Evolutionary conservation across 2,797 vertebrate species (phyloP).

Genomic region (Momotus momota): DNA sequence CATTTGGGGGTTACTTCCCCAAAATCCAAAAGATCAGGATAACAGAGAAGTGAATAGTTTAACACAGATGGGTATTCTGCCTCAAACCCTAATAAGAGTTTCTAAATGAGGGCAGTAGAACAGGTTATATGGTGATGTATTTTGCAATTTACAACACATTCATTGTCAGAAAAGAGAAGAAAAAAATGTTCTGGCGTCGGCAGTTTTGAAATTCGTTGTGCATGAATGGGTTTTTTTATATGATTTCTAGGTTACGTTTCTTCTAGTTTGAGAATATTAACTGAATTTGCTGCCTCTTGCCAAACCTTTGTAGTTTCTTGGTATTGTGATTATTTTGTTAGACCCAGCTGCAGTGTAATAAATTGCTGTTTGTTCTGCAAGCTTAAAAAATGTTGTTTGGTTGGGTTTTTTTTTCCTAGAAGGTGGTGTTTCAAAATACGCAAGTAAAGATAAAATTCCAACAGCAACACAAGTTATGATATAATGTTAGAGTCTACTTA

Average conservation of each 20-base stretch:
- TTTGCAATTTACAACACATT: neutral
- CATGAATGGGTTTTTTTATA: neutral
- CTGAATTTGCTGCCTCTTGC: neutral
- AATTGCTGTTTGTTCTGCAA: neutral
- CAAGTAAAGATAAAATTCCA: neutral
- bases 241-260: neutral
- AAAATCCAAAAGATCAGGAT: neutral
- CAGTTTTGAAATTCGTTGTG: neutral
- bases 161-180: neutral
- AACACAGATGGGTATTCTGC: neutral
- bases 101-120: neutral
- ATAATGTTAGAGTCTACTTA: neutral
- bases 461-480: neutral
- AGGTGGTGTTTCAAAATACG: neutral
- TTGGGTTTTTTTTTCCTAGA: neutral
- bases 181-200: neutral
- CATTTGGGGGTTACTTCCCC: neutral
- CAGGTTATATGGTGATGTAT: neutral
- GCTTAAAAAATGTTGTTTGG: neutral
- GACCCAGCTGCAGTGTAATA: neutral
- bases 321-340: neutral
- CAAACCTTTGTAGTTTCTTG: neutral
- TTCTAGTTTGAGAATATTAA: neutral
- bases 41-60: neutral
- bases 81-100: neutral